phyloP scores from a whole-genome alignment of 1,140 invertebrate species.

The Sminthurides bifidus region DNA sequence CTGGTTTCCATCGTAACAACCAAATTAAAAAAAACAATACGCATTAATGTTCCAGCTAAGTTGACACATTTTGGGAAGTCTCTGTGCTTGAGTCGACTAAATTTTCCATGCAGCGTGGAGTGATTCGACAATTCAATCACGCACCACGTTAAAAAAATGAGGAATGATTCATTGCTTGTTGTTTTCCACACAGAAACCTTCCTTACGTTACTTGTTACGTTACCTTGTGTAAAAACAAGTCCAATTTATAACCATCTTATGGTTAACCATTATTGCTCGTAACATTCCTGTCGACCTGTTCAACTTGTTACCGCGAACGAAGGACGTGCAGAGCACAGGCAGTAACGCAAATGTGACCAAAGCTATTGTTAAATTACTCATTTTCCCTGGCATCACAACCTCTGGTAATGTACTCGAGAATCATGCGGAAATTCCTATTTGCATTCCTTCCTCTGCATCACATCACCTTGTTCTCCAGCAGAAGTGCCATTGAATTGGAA shows the following conservation, averaged over 20 bases:
- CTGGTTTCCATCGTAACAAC: too few relatives aligned
- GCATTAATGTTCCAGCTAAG: too few relatives aligned
- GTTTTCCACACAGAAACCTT: neutral
- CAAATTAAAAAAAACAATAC: too few relatives aligned
- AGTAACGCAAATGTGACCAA: neutral
- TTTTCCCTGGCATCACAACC: neutral
- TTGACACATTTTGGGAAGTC: too few relatives aligned
- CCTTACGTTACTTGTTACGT: neutral
- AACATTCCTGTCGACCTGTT: slow-evolving; percentile 8
- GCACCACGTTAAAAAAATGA: neutral
- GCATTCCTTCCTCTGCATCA: neutral
- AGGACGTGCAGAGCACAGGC: neutral
- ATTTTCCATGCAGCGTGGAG: neutral
- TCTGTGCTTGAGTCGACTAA: neutral
- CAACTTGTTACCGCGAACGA: neutral
- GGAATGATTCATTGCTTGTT: slow-evolving; percentile 3
- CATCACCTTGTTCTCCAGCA: too few relatives aligned
- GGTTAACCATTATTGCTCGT: slow-evolving; percentile 26
- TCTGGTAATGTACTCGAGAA: neutral
- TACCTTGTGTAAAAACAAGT: too few relatives aligned
- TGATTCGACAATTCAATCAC: slow-evolving; percentile 5
- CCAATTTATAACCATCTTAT: too few relatives aligned
- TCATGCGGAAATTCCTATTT: neutral
- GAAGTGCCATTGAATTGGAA: too few relatives aligned
- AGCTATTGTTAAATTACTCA: neutral